Base-by-base conservation (phyloP, 2,113 vertebrate genomes). In the Cepphus grylle region DNA sequence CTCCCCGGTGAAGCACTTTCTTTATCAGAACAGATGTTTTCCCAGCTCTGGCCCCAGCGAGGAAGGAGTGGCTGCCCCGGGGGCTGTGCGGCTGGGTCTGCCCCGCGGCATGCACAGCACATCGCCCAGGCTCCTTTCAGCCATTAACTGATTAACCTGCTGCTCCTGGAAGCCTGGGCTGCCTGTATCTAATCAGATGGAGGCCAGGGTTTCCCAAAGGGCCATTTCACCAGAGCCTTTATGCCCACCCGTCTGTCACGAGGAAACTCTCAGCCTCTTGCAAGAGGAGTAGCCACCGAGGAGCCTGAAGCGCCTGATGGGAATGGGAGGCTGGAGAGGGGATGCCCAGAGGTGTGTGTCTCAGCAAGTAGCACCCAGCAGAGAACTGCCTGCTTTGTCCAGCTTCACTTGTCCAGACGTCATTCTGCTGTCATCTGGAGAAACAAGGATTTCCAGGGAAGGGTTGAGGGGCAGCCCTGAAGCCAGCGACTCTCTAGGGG, bases 141-240 rank as follows among this genome's bases (percentile, higher is more conserved):
- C 94, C 96, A 96, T 97, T 96, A 97, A 91, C 96, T 97, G 95
- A 97, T 97, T 97, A 97, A 95, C 95, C 93, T 93, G 91, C 93
- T 95, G 95, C 94, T 97, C 74, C 93, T 93, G 92, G 92, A 89
- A 58, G 93, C 81, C 74, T 72, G 77, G 72, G 79, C 67, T 0
- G 72, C 76, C 90, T 95, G 73, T 80, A 91, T 94, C 91, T 95
- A 91, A 96, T 97, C 93, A 95, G 69, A 88, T 88, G 85, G 59
- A 95, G 71, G 79, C 85, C 86, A 86, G 58, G 9, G 47, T 67
- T 95, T 94, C 82, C 87, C 92, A 47, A 86, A 94, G 73, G 90
- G 42, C 90, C 69, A 19, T 96, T 95, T 95, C 91, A 78, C 79
- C 71, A 77, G 42, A 86, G 78, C 50, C 47, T 95, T 84, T 88